phyloP scores from a whole-genome alignment of 2,113 vertebrate genomes.

The Micromys minutus region DNA sequence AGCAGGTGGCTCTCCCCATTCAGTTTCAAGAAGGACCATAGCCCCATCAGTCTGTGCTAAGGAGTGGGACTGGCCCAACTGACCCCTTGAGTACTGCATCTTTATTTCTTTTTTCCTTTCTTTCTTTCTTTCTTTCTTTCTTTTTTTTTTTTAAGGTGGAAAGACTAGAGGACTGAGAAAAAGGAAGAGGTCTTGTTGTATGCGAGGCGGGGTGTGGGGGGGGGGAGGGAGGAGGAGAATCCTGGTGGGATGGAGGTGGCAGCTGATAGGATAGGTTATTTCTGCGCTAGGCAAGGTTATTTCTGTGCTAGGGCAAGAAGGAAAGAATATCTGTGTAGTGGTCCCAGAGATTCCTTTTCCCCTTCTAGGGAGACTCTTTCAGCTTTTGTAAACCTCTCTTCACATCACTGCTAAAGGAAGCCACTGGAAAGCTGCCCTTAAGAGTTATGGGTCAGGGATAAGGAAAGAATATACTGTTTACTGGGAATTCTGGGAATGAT shows the following conservation, averaged over 20 bases:
- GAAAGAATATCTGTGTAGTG: background rate
- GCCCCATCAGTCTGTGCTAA: background rate
- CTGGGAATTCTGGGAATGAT: background rate
- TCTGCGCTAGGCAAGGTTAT: background rate
- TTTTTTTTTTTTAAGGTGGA: background rate
- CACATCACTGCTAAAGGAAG: background rate
- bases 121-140: conserved; percentile 41
- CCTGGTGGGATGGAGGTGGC: background rate
- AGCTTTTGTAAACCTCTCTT: background rate
- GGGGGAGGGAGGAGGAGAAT: no score
- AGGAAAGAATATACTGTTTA: background rate
- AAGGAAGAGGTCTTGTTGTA: background rate
- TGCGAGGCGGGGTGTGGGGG: background rate
- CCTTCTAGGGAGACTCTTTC: background rate
- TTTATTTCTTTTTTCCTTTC: conserved; percentile 32
- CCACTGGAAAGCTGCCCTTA: background rate
- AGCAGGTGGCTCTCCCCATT: background rate
- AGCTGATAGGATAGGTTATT: no score
- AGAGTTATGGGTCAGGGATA: background rate
- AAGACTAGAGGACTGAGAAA: background rate
- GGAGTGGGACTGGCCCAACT: background rate
- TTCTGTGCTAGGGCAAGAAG: background rate
- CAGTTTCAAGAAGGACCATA: background rate
- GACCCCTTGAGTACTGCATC: conserved; percentile 13
- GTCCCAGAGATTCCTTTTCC: background rate